Evolutionary conservation across 1,140 invertebrate species (phyloP), one percentile per base, ranked within the genome.

Genomic region (Pseudomyrmex concolor): DNA sequence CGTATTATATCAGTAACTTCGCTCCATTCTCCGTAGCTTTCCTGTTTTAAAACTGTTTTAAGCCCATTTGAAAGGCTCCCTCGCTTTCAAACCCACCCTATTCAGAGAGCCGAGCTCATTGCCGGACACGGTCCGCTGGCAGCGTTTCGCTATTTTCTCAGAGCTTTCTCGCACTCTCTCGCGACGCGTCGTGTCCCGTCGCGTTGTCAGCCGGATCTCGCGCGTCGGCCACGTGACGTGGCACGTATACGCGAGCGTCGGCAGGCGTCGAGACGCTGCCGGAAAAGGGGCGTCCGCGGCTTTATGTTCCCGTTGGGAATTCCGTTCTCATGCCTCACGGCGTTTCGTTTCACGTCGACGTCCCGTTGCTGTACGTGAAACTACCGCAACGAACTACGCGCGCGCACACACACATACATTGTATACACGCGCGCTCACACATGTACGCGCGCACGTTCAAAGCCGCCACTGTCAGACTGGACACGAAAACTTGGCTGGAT

Each of bases 261-360:
- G 84, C 77, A 48, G 59, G 86, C 86, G 86, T 88, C 86, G 87
- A 87, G 87, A 89, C 71, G 87, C 85, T 71, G 85, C 74, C 80
- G 84, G 80, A 84, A 86, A 89, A 85, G 86, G 87, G 81, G 81
- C 78, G 78, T 88, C 88, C 87, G 64, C 87, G 84, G 88, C 87
- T 89, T 89, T 89, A 89, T 89, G 77, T 74, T 89, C 64, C 87
- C 84, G 85, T 70, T 82, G 87, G 87, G 87, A 84, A 86, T 87
- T 86, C 82, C 84, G 72, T 86, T 85, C 85, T 86, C 76, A 55
- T 85, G 55, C 87, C 59, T 72, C 64, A 76, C 59, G 25, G 67
- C 86, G 57, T 43, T 78, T 77, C 84, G 85, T 70, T 80, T 80
- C 66, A 70, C 76, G 76, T 80, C 76, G 76, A 80, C 66, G 66